Conservation (phyloP, 2,113 vertebrate genomes). For the Periophthalmodon schlosseri region DNA sequence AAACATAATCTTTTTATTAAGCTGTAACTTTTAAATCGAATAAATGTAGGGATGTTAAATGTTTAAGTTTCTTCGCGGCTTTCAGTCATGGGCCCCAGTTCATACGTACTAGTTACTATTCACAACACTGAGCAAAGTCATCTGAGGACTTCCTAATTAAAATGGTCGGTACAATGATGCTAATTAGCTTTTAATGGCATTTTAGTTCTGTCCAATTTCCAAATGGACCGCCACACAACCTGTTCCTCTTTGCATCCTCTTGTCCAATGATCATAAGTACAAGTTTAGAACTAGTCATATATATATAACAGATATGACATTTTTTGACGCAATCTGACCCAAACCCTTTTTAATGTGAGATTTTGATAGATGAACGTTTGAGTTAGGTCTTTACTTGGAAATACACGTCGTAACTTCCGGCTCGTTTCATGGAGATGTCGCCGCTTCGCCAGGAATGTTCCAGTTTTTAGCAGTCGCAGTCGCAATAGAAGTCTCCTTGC, state of each 20-base stretch:
- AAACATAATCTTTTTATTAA: conserved; percentile 5
- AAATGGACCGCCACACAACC: background rate
- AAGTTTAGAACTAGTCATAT: too few relatives aligned
- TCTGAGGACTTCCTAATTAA: background rate
- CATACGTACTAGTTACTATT: background rate
- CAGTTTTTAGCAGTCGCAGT: too few relatives aligned
- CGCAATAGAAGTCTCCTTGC: too few relatives aligned
- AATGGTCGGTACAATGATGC: background rate
- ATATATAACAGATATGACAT: too few relatives aligned
- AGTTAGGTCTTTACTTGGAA: too few relatives aligned
- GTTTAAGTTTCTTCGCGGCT: background rate
- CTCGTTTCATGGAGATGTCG: too few relatives aligned
- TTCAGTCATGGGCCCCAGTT: background rate
- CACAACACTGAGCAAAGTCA: background rate
- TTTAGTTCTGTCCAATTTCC: background rate
- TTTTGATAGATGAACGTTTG: too few relatives aligned
- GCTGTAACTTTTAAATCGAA: conserved; percentile 9
- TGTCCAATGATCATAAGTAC: too few relatives aligned
- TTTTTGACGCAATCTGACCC: too few relatives aligned
- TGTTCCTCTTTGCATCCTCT: background rate
- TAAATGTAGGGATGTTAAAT: background rate
- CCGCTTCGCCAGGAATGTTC: too few relatives aligned
- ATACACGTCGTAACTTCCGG: too few relatives aligned
- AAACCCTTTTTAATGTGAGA: too few relatives aligned
- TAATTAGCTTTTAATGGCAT: background rate